Base-by-base conservation (phyloP, 2,113 vertebrate species). In the Pogona vitticeps region DNA sequence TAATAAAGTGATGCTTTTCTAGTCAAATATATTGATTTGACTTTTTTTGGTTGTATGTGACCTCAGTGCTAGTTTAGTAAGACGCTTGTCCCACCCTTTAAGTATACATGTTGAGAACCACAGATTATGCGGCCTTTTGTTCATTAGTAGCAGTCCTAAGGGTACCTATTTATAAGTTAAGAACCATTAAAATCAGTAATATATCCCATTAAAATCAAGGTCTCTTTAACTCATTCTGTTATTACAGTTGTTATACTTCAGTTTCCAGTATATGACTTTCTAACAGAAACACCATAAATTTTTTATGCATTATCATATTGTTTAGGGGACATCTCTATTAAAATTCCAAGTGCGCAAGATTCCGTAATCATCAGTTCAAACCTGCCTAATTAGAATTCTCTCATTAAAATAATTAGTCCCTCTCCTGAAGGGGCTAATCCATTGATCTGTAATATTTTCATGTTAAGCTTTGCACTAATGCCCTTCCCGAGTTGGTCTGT, bases 381-480 rank as follows among this genome's bases (percentile, higher is more conserved):
- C 81, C 76, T 91, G 71, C 59, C 21, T 92, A 95, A 93, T 95
- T 92, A 91, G 76, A 89, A 89, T 88, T 52, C 89, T 89, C 80
- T 93, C 80, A 92, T 95, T 92, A 91, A 92, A 93, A 91, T 92
- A 90, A 95, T 93, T 92, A 93, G 81, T 86, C 42, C 8, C 36
- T 84, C 72, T 94, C 84, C 86, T 89, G 89, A 94, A 91, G 76
- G n/a, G 75, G 8, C 61, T 93, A 91, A 93, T 81, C 31, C 80
- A 91, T 91, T 91, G 87, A 93, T 91, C 90, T 83, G 31, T 83
- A 85, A 88, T 83, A 87, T 72, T 89, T 92, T 77, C 59, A 7
- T 84, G 59, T 80, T 86, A 92, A 92, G 6, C 7, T 83, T 88
- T 90, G 56, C 68, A 91, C 68, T 86, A 86, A 73, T 36, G 82